These are phyloP conservation scores for Zeus faber DNA, from an alignment of 2,113 vertebrate species.

Conservation along the genomic window DNA sequence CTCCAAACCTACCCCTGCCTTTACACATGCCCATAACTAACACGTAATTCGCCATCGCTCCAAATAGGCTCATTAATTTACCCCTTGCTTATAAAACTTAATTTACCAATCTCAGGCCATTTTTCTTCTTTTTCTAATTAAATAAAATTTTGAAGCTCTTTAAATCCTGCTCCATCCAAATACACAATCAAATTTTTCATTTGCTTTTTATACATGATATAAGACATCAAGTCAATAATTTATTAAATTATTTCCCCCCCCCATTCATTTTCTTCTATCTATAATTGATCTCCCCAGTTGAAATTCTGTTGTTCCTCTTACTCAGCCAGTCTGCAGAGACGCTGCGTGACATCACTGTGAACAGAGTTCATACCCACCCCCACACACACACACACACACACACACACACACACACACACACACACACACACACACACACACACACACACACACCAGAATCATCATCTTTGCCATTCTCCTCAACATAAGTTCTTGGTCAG, in stretches of 20 bases:
- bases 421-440: slow-evolving; percentile 1
- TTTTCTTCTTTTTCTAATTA: slow-evolving; percentile 74
- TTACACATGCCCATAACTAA: slow-evolving; percentile 37
- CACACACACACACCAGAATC: slow-evolving; percentile 18
- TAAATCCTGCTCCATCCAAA: slow-evolving; percentile 77
- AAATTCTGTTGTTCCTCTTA: slow-evolving; percentile 81
- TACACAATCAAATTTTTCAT: slow-evolving; percentile 79
- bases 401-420: slow-evolving; percentile 8
- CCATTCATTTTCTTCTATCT: slow-evolving; percentile 83
- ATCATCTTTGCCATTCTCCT: slow-evolving; percentile 13
- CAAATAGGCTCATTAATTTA: slow-evolving; percentile 67
- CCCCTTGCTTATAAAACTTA: slow-evolving; percentile 58
- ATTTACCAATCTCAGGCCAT: slow-evolving; percentile 60
- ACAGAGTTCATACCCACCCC: slow-evolving; percentile 41
- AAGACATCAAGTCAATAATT: slow-evolving; percentile 82
- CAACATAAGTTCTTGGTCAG: not conserved
- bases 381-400: slow-evolving; percentile 6
- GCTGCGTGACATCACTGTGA: slow-evolving; percentile 71
- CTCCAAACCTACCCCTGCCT: slow-evolving; percentile 22
- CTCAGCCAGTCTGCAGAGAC: slow-evolving; percentile 69
- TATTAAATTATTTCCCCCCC: slow-evolving; percentile 81
- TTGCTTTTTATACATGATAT: slow-evolving; percentile 80
- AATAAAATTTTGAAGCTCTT: slow-evolving; percentile 77
- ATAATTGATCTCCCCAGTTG: slow-evolving; percentile 84
- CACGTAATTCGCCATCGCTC: slow-evolving; percentile 52